phyloP scores from a whole-genome alignment of 2,113 vertebrate species.

The Motacilla tschutschensis region DNA sequence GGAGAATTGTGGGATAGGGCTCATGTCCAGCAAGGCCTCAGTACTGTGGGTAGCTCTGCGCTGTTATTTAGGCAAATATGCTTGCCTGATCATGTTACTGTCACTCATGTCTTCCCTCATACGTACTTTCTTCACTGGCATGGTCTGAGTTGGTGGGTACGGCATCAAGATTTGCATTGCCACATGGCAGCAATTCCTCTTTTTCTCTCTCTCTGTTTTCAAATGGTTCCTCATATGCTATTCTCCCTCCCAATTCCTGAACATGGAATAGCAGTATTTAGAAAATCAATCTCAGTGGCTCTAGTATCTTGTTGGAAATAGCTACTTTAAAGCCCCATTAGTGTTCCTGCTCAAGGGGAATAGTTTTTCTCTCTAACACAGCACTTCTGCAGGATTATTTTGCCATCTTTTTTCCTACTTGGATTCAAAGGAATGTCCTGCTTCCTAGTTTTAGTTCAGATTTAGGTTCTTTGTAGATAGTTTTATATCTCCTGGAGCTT shows the following conservation, averaged over 20 bases:
- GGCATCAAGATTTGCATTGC: background rate
- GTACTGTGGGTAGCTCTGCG: background rate
- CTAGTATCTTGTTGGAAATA: background rate
- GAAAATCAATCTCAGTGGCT: accelerated
- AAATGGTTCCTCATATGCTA: background rate
- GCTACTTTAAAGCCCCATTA: background rate
- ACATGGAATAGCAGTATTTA: background rate
- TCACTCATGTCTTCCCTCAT: accelerated
- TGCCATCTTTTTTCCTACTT: background rate
- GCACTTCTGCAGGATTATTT: background rate
- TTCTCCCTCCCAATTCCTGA: background rate
- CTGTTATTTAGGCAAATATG: background rate
- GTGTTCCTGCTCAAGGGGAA: background rate
- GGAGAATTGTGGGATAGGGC: no score
- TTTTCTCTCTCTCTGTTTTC: background rate
- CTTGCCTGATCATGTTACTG: background rate
- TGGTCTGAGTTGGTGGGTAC: background rate
- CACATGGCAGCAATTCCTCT: background rate
- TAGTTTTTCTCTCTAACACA: background rate
- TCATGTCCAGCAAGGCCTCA: background rate
- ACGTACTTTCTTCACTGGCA: accelerated
- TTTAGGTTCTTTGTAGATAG: background rate
- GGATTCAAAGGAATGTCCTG: background rate
- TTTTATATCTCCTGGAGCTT: background rate
- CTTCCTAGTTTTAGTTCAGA: background rate